These are phyloP conservation scores for Chaenocephalus aceratus DNA, from an alignment of 2,113 vertebrate genomes.

Conservation along the genomic window DNA sequence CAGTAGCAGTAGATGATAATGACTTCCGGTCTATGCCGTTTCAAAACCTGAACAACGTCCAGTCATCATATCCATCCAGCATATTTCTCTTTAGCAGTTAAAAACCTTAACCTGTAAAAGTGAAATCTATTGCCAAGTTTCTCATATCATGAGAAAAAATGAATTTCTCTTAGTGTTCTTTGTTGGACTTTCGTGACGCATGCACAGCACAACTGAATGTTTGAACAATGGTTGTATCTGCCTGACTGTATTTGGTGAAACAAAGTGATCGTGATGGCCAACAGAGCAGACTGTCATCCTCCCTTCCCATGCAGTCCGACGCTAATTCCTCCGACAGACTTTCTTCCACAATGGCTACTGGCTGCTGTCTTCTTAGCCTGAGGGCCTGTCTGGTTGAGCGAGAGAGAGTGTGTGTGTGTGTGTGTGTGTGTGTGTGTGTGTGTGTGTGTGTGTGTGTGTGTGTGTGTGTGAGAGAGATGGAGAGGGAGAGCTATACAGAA, in stretches of 20 bases:
- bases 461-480: neutral
- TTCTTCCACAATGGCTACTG: constrained; percentile 62
- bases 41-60: neutral
- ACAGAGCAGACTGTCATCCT: constrained; percentile 73
- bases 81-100: neutral
- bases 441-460: constrained; percentile 3
- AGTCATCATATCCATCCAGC: neutral
- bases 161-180: neutral
- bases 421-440: constrained; percentile 3
- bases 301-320: constrained; percentile 47
- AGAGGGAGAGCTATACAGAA: neutral
- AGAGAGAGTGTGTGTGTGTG: neutral
- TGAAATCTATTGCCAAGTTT: too few species aligned
- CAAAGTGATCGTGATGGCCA: constrained; percentile 71
- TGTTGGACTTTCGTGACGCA: neutral
- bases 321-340: constrained; percentile 72
- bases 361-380: constrained; percentile 67
- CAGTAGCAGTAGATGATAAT: neutral
- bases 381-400: constrained; percentile 53
- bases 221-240: constrained; percentile 29
- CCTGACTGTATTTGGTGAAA: constrained; percentile 53
- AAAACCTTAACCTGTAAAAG: neutral
- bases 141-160: too few species aligned
- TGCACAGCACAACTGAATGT: neutral
- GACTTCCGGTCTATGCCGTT: neutral